Conservation (phyloP, 92 coral and sea anemone species). For the Bergia sp. region DNA sequence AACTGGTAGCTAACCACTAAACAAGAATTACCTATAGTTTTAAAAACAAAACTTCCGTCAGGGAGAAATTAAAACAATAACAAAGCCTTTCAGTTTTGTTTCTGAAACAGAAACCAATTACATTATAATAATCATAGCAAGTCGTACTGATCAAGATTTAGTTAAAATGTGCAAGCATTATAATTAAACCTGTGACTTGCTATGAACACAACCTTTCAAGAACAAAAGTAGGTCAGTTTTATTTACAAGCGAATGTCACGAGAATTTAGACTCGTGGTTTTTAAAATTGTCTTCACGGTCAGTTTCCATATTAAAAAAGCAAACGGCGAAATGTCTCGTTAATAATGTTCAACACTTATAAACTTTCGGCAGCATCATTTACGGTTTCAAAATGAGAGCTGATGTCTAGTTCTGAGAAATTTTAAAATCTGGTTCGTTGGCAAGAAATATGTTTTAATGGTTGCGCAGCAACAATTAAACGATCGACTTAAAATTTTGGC, state of each 20-base stretch:
- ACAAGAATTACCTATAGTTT: background rate
- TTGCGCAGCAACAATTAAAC: background rate
- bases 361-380: background rate
- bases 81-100: background rate
- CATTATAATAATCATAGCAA: background rate
- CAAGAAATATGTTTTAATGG: background rate
- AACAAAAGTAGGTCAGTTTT: background rate
- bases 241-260: constrained; percentile 17
- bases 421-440: too few relatives aligned
- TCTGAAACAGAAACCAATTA: background rate
- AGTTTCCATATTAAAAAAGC: background rate
- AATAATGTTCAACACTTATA: background rate
- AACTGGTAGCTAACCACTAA: background rate
- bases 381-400: background rate
- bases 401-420: background rate
- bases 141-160: background rate
- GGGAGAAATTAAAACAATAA: background rate
- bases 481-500: background rate
- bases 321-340: background rate
- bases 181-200: background rate
- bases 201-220: background rate
- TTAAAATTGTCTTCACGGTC: background rate
- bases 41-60: background rate
- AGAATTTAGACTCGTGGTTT: background rate
- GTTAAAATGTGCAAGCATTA: background rate